phyloP scores from a whole-genome alignment of 1,140 invertebrate genomes.

The Spodoptera frugiperda region DNA sequence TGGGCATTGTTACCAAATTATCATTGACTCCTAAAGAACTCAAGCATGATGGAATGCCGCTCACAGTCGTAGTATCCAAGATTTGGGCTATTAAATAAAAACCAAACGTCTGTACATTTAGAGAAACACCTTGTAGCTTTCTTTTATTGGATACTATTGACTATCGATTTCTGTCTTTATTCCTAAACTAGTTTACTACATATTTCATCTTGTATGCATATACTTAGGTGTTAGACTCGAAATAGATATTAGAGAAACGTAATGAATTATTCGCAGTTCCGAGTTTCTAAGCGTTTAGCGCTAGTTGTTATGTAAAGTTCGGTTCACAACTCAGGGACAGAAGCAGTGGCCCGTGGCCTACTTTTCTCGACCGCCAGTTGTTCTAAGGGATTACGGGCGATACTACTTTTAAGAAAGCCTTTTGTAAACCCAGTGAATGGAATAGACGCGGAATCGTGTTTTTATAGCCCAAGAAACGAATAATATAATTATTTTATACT shows the following conservation, averaged over 20 bases:
- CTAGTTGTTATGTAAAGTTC: conserved; percentile 44
- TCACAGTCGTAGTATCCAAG: too few relatives aligned
- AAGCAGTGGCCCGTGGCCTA: conserved; percentile 59
- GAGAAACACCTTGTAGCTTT: too few relatives aligned
- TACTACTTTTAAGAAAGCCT: not conserved
- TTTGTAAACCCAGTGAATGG: not conserved
- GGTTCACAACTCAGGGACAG: conserved; percentile 47
- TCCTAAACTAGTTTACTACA: too few relatives aligned
- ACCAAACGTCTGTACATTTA: too few relatives aligned
- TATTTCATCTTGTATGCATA: too few relatives aligned
- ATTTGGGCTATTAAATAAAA: too few relatives aligned
- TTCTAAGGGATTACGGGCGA: conserved; percentile 28
- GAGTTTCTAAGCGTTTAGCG: conserved; percentile 32
- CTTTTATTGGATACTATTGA: too few relatives aligned
- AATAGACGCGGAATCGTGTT: not conserved
- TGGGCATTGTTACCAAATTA: conserved; percentile 14
- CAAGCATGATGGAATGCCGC: too few relatives aligned
- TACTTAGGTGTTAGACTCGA: not conserved
- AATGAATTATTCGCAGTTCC: conserved; percentile 8
- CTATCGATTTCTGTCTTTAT: too few relatives aligned
- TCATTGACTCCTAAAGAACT: not conserved
- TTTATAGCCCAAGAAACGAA: too few relatives aligned
- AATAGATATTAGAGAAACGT: not conserved
- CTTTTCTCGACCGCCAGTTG: conserved; percentile 50
- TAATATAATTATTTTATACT: too few relatives aligned